phyloP scores from a whole-genome alignment of 2,113 vertebrate genomes.

The Channa maculata region DNA sequence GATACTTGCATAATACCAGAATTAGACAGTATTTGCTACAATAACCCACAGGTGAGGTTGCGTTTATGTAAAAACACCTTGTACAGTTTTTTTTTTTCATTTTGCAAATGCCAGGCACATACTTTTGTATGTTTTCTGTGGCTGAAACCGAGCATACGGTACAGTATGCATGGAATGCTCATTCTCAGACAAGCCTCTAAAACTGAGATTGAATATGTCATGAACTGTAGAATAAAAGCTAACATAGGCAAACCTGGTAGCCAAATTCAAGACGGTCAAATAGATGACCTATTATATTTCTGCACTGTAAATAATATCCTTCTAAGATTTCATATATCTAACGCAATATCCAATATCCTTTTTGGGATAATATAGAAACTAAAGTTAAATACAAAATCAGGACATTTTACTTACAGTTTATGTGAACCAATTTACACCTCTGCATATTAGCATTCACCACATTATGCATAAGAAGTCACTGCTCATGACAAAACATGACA shows the following conservation, averaged over 20 bases:
- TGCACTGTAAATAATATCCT: too few species aligned
- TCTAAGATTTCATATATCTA: too few species aligned
- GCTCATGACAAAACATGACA: conserved; percentile 32
- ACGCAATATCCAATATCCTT: too few species aligned
- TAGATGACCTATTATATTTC: too few species aligned
- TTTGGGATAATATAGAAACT: neutral
- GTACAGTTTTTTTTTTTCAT: neutral
- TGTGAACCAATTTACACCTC: conserved; percentile 27
- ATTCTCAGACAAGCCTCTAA: conserved; percentile 25
- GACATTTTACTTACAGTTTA: conserved; percentile 19
- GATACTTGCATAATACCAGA: conserved; percentile 6
- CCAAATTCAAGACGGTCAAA: conserved; percentile 3
- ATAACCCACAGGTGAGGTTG: conserved; percentile 30
- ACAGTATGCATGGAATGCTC: conserved; percentile 30
- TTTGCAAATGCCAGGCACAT: conserved; percentile 29
- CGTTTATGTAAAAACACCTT: conserved; percentile 41
- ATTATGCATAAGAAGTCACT: neutral
- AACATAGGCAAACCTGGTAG: neutral
- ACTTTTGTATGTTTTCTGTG: conserved; percentile 25
- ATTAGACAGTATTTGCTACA: neutral
- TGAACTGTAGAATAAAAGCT: conserved; percentile 21
- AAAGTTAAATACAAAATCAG: conserved; percentile 30
- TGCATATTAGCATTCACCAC: neutral
- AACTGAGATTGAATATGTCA: conserved; percentile 23
- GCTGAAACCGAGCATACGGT: conserved; percentile 19